phyloP scores from a whole-genome alignment of 2,888 invertebrate genomes.

The Anthoptus insignis region DNA sequence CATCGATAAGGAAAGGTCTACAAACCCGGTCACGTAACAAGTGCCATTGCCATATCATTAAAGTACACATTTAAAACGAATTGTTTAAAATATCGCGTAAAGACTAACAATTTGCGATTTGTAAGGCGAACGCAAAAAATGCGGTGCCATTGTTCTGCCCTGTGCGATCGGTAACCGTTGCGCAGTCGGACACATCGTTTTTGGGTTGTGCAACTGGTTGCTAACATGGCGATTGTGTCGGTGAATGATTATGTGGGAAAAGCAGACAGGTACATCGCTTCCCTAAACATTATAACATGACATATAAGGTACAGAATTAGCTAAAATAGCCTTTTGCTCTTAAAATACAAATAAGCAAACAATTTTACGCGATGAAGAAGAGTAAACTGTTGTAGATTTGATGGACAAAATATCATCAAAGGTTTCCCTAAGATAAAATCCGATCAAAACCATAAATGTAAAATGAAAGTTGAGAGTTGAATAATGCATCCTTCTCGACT shows the following conservation, averaged over 20 bases:
- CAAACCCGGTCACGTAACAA: background rate
- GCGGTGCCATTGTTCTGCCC: conserved; percentile 22
- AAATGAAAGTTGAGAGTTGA: no score
- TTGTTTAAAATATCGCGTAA: background rate
- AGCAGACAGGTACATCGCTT: background rate
- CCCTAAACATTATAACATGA: no score
- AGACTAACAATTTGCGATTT: conserved; percentile 16
- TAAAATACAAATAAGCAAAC: no score
- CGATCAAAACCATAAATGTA: no score
- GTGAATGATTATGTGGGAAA: conserved; percentile 2
- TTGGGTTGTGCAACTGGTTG: background rate
- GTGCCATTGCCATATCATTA: background rate
- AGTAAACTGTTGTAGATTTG: no score
- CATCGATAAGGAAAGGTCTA: background rate
- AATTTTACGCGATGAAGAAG: no score
- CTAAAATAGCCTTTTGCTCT: no score
- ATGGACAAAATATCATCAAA: no score
- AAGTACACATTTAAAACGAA: background rate
- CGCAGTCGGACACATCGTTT: conserved; percentile 8
- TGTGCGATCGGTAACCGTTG: conserved; percentile 18
- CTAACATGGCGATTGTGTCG: background rate
- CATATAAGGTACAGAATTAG: no score
- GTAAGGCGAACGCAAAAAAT: conserved; percentile 18
- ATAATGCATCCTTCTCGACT: no score
- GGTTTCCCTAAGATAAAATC: no score